Percentiles rank a stretch among this genome's conserved stretches.
Evolutionary conservation across 2,888 invertebrate genomes (phyloP).

Genomic region (Hypsopygia costalis): DNA sequence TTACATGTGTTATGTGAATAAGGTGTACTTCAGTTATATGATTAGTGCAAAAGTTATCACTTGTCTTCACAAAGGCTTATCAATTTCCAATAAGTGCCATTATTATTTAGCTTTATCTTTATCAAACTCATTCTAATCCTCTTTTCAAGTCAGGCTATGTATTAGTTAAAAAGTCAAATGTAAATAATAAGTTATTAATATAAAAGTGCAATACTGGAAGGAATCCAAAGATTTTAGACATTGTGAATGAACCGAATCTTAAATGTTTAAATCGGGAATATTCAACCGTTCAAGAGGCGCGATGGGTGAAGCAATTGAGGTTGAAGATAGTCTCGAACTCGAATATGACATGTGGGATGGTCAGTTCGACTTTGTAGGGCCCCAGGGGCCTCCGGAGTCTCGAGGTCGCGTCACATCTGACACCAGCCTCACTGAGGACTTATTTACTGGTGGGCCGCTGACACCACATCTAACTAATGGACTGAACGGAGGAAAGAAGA

Average conservation of each 20-base stretch:
- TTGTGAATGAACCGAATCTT: conserved; percentile 39
- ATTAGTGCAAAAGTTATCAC: conserved; percentile 27
- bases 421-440: conserved; percentile 64
- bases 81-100: conserved; percentile 51
- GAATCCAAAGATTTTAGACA: conserved; percentile 57
- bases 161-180: conserved; percentile 31
- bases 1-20: no score
- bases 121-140: conserved; percentile 57
- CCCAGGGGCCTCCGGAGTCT: conserved; percentile 61
- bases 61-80: conserved; percentile 21
- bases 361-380: conserved; percentile 91
- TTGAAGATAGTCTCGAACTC: conserved; percentile 84
- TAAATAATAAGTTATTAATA: conserved; percentile 30
- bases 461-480: conserved; percentile 70
- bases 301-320: conserved; percentile 69
- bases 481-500: conserved; percentile 79
- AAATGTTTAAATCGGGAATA: conserved; percentile 72
- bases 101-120: conserved; percentile 52
- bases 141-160: conserved; percentile 46
- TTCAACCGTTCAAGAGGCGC: conserved; percentile 65
- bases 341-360: conserved; percentile 95
- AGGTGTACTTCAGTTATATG: conserved; percentile 30
- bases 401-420: conserved; percentile 62
- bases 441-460: conserved; percentile 69
- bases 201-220: conserved; percentile 60